A percentile compares a stretch with the other conserved stretches of the same genome.
Conservation (phyloP, 35 echinoderm and acorn worm species). For the Lytechinus variegatus region DNA sequence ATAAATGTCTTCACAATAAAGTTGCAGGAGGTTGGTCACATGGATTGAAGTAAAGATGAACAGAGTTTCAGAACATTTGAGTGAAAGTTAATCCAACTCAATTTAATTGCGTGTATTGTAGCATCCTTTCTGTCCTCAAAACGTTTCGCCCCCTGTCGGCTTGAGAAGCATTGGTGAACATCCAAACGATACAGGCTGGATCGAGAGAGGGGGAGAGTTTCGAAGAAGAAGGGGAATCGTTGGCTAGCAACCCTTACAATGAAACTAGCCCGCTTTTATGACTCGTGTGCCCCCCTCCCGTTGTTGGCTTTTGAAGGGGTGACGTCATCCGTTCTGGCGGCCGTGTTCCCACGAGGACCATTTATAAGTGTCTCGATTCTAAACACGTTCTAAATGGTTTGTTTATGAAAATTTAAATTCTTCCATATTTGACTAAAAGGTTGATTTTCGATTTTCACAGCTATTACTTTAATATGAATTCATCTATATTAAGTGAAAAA, state of each 20-base stretch:
- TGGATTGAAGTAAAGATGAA: not conserved
- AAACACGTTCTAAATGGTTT: not conserved
- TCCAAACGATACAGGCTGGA: not conserved
- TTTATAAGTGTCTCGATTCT: not conserved
- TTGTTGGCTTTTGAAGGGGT: not conserved
- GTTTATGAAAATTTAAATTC: no score
- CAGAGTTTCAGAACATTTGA: not conserved
- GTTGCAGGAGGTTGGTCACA: not conserved
- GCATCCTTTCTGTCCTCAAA: not conserved
- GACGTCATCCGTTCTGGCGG: not conserved
- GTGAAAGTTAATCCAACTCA: no score
- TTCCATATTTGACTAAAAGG: no score
- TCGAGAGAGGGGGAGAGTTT: not conserved
- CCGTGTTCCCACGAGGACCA: not conserved
- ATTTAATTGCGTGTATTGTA: no score
- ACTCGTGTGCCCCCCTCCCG: not conserved
- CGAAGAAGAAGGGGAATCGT: not conserved
- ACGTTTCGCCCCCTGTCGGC: not conserved
- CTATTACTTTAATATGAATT: no score
- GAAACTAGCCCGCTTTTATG: not conserved
- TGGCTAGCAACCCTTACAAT: not conserved
- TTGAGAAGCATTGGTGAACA: not conserved
- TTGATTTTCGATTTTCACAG: no score
- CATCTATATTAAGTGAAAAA: no score
- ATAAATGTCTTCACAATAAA: not conserved